phyloP scores from a whole-genome alignment of 1,140 invertebrate species.

The Monochamus saltuarius region DNA sequence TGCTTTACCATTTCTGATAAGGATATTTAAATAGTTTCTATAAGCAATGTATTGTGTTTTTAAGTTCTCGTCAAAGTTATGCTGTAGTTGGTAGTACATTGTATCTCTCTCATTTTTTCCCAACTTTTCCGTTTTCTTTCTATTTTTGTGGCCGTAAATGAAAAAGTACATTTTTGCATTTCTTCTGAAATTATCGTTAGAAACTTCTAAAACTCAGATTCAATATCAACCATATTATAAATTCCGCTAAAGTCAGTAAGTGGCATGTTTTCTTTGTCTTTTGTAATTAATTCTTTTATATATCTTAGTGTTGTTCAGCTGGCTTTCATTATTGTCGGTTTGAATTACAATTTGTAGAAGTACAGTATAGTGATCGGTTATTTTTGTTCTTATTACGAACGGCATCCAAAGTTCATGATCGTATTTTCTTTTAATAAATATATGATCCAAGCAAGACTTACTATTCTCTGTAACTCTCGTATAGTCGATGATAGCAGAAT shows the following conservation, averaged over 20 bases:
- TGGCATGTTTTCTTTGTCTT: neutral
- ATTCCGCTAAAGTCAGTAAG: neutral
- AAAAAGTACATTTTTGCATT: neutral
- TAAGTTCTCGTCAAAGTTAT: too few relatives aligned
- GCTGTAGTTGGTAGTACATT: neutral
- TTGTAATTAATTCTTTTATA: constrained; percentile 3
- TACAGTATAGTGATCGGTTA: constrained; percentile 12
- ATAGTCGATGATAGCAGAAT: constrained; percentile 7
- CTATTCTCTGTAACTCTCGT: constrained; percentile 14
- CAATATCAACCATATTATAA: neutral
- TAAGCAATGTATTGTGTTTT: too few relatives aligned
- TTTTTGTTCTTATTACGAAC: constrained; percentile 6
- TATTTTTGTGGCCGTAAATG: constrained; percentile 1
- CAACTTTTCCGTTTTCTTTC: constrained; percentile 11
- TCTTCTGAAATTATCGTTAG: neutral
- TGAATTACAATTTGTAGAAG: constrained; percentile 1
- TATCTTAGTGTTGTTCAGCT: neutral
- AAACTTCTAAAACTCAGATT: constrained; percentile 3
- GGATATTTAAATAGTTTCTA: too few relatives aligned
- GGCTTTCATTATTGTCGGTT: neutral
- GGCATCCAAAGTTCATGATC: neutral
- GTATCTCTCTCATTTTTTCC: constrained; percentile 1
- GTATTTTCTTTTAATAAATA: constrained; percentile 9
- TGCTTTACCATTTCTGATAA: too few relatives aligned
- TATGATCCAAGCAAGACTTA: constrained; percentile 16